Conservation (phyloP, 1,140 invertebrate species). For the Whitmania pigra region DNA sequence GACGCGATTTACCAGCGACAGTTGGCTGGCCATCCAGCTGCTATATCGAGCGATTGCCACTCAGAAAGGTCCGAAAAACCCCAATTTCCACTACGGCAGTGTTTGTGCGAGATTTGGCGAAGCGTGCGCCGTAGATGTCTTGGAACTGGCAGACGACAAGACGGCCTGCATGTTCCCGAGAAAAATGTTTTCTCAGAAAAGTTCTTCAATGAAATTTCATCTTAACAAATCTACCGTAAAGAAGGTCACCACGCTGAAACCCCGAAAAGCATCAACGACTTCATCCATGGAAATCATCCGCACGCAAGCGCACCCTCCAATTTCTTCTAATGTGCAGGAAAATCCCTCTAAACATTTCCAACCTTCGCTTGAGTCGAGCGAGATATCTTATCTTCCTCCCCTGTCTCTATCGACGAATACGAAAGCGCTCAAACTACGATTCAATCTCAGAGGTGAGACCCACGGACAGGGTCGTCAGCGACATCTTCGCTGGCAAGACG, state of each 20-base stretch:
- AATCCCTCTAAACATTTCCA: no score
- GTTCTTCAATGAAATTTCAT: no score
- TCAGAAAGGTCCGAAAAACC: neutral
- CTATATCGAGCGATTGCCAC: neutral
- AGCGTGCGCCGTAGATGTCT: constrained; percentile 16
- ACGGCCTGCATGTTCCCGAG: neutral
- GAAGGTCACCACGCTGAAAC: no score
- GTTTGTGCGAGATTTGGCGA: constrained; percentile 10
- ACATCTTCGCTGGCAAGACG: neutral
- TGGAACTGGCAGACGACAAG: neutral
- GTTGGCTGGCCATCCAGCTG: neutral
- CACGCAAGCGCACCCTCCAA: no score
- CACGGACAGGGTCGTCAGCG: neutral
- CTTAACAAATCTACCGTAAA: no score
- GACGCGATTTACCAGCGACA: neutral
- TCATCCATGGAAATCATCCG: no score
- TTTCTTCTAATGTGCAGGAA: no score
- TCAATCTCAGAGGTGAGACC: neutral
- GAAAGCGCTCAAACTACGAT: neutral
- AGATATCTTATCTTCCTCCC: neutral
- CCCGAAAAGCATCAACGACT: no score
- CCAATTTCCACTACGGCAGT: constrained; percentile 3
- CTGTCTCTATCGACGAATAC: neutral
- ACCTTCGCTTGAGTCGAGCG: no score
- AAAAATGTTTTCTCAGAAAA: no score